These are phyloP conservation scores for Mesocricetus auratus DNA, from an alignment of 2,113 vertebrate species.

Conservation along the genomic window DNA sequence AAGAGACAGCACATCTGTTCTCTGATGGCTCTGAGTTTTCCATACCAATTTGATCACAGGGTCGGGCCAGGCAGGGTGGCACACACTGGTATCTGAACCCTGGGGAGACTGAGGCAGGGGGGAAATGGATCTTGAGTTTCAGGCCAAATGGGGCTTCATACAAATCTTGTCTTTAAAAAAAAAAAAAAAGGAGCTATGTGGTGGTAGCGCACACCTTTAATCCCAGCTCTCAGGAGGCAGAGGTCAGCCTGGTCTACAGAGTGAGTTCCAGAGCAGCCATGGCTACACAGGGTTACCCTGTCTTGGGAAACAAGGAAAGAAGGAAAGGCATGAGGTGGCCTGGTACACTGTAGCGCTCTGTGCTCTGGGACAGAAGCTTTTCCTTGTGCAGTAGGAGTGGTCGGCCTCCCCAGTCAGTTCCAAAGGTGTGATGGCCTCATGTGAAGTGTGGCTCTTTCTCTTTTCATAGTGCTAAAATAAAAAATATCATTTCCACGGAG, in stretches of 20 bases:
- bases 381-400: accelerated
- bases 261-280: neutral
- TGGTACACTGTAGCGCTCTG: neutral
- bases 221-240: too few species aligned
- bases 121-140: too few species aligned
- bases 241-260: neutral
- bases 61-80: neutral
- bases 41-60: neutral
- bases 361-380: neutral
- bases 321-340: accelerated
- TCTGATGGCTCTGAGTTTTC: accelerated
- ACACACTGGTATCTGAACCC: neutral
- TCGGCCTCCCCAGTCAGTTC: neutral
- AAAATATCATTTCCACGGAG: conserved; percentile 98
- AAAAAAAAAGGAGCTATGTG: neutral
- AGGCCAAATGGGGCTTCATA: neutral
- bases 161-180: neutral
- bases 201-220: neutral
- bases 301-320: neutral
- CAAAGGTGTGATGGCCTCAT: neutral
- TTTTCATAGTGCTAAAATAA: conserved; percentile 94
- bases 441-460: neutral
- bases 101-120: neutral
- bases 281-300: neutral
- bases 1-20: neutral